These are phyloP conservation scores for Morpho deidamia DNA, from an alignment of 2,888 invertebrate species.

Conservation along the genomic window DNA sequence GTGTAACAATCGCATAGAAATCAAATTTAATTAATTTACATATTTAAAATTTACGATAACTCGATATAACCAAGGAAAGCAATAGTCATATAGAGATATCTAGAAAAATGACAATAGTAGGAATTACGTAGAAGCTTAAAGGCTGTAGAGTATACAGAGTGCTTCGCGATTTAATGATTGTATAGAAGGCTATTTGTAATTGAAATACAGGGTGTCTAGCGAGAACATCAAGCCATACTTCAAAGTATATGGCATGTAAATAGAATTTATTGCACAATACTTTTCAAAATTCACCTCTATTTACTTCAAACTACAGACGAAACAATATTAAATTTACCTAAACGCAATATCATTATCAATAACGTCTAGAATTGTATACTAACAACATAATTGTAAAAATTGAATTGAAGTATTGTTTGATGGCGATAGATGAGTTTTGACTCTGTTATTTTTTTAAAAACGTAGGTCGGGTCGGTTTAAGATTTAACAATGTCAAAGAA, in stretches of 20 bases:
- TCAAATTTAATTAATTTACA: not conserved
- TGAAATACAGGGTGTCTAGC: slow-evolving; percentile 60
- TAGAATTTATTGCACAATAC: no score
- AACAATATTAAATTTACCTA: not conserved
- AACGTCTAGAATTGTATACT: no score
- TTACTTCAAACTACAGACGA: no score
- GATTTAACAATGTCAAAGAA: slow-evolving; percentile 5
- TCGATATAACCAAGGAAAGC: slow-evolving; percentile 12
- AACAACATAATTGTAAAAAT: not conserved
- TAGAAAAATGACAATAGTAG: slow-evolving; percentile 76
- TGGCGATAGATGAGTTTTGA: slow-evolving; percentile 28
- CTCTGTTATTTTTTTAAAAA: slow-evolving; percentile 33
- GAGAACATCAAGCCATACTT: slow-evolving; percentile 52
- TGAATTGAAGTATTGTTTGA: slow-evolving; percentile 30
- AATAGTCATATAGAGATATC: slow-evolving; percentile 37
- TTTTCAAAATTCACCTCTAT: no score
- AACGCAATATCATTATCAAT: not conserved
- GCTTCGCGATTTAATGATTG: slow-evolving; percentile 53
- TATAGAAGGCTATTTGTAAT: slow-evolving; percentile 39
- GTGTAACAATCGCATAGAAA: not conserved
- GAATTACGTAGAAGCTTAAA: slow-evolving; percentile 63
- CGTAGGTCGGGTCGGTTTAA: slow-evolving; percentile 16
- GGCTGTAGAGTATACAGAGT: slow-evolving; percentile 58
- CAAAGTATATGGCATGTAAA: slow-evolving; percentile 12
- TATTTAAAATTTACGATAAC: not conserved